Evolutionary conservation across 2,888 invertebrate genomes (phyloP).

Genomic region (Thumatha senex): DNA sequence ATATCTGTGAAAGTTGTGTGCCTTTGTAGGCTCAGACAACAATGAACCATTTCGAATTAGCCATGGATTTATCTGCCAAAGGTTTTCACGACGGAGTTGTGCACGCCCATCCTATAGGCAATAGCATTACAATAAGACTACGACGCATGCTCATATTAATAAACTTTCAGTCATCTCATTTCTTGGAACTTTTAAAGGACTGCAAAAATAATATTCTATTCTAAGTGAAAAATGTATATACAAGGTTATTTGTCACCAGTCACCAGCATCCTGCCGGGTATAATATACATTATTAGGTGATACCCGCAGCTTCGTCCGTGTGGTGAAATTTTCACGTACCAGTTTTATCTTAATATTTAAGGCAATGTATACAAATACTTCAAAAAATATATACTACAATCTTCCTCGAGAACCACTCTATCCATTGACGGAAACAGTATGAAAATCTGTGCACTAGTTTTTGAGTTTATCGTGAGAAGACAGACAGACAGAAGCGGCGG

Average conservation of each 20-base stretch:
- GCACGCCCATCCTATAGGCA: conserved; percentile 25
- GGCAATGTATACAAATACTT: no score
- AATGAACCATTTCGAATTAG: conserved; percentile 79
- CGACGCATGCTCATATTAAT: conserved; percentile 40
- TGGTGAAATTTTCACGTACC: no score
- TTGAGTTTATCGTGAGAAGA: no score
- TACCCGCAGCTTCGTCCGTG: no score
- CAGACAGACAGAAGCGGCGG: no score
- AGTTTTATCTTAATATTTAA: no score
- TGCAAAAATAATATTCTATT: not conserved
- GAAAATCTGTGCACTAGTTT: no score
- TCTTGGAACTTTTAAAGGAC: conserved; percentile 25
- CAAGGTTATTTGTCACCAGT: not conserved
- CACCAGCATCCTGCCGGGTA: no score
- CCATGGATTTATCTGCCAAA: conserved; percentile 76
- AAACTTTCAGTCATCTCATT: conserved; percentile 20
- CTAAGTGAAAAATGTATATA: not conserved
- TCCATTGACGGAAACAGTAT: no score
- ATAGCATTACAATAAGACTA: conserved; percentile 32
- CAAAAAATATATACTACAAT: no score
- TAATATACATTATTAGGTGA: no score
- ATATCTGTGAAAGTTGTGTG: conserved; percentile 73
- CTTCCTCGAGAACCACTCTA: no score
- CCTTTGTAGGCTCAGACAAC: conserved; percentile 77
- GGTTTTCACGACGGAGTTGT: conserved; percentile 55